These are phyloP conservation scores for Clinocottus analis DNA, from an alignment of 2,113 vertebrate genomes.

Conservation along the genomic window DNA sequence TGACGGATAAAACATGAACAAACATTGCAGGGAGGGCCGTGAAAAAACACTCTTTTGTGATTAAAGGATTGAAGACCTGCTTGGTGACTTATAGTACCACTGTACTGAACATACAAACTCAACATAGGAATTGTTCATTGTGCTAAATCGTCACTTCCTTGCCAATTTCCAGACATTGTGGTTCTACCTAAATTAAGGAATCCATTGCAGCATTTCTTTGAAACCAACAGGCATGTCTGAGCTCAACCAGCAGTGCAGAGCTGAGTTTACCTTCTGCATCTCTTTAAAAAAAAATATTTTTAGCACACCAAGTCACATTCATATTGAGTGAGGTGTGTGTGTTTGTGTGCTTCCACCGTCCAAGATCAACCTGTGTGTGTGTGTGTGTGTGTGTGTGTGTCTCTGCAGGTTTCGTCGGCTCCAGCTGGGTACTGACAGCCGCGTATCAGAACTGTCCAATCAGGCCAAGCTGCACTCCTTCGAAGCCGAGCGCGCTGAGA, in stretches of 20 bases:
- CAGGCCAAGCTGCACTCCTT: conserved; percentile 93
- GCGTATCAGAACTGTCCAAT: conserved; percentile 90
- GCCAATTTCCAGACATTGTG: neutral
- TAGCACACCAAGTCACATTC: neutral
- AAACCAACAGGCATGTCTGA: conserved; percentile 41
- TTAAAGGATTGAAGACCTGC: conserved; percentile 37
- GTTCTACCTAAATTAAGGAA: neutral
- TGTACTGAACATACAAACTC: neutral
- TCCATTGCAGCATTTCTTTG: conserved; percentile 15
- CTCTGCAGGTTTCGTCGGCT: conserved; percentile 89
- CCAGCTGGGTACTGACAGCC: conserved; percentile 91
- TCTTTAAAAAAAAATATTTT: neutral
- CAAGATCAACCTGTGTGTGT: neutral
- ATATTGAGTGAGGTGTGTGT: conserved; percentile 4
- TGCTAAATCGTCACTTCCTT: conserved; percentile 12
- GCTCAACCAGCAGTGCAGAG: conserved; percentile 15
- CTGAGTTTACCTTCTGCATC: conserved; percentile 11
- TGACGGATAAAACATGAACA: conserved; percentile 45
- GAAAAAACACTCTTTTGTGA: conserved; percentile 30
- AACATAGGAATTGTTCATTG: neutral
- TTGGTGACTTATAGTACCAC: neutral
- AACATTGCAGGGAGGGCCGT: conserved; percentile 37
- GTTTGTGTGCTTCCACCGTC: neutral
- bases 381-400: conserved; percentile 12
- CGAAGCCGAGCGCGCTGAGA: conserved; percentile 91